A percentile compares a stretch with the other conserved stretches of the same genome.
These are phyloP conservation scores for Ectropis crepuscularia DNA, from an alignment of 2,888 invertebrate genomes.

Conservation along the genomic window DNA sequence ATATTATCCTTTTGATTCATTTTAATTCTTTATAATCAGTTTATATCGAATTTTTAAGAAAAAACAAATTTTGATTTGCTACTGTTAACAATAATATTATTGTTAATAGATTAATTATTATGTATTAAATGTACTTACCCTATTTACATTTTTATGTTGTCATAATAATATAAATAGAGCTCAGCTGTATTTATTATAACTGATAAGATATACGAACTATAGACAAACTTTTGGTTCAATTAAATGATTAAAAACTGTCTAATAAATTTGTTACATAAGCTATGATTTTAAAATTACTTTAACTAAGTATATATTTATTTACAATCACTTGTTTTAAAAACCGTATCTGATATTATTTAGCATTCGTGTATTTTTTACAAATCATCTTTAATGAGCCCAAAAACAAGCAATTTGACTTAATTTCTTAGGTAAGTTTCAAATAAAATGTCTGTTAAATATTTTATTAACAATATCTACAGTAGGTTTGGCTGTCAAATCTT, in stretches of 20 bases:
- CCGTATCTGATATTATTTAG: background rate
- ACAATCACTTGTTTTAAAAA: slow-evolving; percentile 1
- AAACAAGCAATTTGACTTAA: no score
- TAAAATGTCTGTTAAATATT: no score
- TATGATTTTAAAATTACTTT: background rate
- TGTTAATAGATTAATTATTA: background rate
- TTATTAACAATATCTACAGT: no score
- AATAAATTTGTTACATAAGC: background rate
- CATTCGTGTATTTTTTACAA: background rate
- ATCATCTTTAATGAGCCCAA: no score
- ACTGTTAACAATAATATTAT: background rate
- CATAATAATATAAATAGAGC: background rate
- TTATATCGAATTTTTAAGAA: no score
- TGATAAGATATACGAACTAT: background rate
- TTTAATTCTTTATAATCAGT: no score
- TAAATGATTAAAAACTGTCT: background rate
- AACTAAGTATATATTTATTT: slow-evolving; percentile 4
- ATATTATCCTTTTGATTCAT: no score
- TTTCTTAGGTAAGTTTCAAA: no score
- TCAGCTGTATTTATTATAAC: background rate
- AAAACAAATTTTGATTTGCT: background rate
- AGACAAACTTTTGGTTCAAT: background rate
- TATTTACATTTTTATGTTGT: background rate
- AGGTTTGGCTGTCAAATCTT: no score
- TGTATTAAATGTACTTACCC: background rate